phyloP scores from a whole-genome alignment of 2,113 vertebrate genomes.

The Beaufortia kweichowensis region DNA sequence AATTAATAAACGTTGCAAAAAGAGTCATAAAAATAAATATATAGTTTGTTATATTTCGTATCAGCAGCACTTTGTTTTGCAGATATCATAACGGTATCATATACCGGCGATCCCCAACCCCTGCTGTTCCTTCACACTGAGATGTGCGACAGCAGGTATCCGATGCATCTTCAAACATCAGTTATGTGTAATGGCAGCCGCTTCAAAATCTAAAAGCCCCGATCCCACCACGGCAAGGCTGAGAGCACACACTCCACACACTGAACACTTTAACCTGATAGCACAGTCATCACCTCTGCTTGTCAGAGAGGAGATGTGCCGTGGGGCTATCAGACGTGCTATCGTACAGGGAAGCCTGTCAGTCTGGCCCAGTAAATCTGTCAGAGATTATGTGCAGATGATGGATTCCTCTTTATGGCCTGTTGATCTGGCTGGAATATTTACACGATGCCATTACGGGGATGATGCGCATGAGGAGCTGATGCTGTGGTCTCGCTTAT shows the following conservation, averaged over 20 bases:
- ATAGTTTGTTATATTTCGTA: too few species aligned
- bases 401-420: constrained; percentile 69
- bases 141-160: not conserved
- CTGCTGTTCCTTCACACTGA: not conserved
- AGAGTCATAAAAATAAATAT: too few species aligned
- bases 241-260: not conserved
- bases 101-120: not conserved
- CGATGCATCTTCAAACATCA: constrained; percentile 1
- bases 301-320: constrained; percentile 7
- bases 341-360: constrained; percentile 58
- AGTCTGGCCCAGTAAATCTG: constrained; percentile 63
- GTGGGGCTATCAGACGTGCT: constrained; percentile 47
- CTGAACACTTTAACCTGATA: constrained; percentile 33
- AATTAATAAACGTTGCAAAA: too few species aligned
- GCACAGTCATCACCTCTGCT: not conserved
- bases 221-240: constrained; percentile 31
- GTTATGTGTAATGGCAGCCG: not conserved
- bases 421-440: constrained; percentile 66
- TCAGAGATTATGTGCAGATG: constrained; percentile 67
- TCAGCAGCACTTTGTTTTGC: too few species aligned
- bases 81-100: not conserved
- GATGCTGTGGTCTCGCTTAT: constrained; percentile 43
- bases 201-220: not conserved
- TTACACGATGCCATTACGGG: constrained; percentile 58
- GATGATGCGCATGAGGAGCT: constrained; percentile 27